These are phyloP conservation scores for Parthenolecanium corni DNA, from an alignment of 2,888 invertebrate genomes.

Conservation along the genomic window DNA sequence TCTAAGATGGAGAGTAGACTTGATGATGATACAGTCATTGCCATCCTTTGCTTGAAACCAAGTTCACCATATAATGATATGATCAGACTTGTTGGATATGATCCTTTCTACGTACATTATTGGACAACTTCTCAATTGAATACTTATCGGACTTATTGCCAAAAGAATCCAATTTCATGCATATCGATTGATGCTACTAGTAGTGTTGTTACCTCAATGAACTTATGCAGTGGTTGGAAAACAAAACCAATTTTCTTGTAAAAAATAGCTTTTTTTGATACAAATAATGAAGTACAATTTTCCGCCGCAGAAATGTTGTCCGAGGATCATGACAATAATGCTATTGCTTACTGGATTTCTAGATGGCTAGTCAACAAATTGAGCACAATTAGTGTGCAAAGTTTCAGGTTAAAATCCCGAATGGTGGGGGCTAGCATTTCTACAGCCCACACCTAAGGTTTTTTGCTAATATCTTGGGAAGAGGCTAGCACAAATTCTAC, in stretches of 20 bases:
- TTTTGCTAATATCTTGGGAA: too few species aligned
- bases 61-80: constrained; percentile 8
- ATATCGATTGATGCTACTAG: constrained; percentile 30
- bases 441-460: too few species aligned
- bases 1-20: constrained; percentile 1
- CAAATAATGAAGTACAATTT: constrained; percentile 13
- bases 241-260: constrained; percentile 21
- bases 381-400: too few species aligned
- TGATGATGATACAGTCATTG: constrained; percentile 17
- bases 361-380: too few species aligned
- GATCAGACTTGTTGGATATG: constrained; percentile 21
- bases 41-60: constrained; percentile 20
- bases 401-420: too few species aligned
- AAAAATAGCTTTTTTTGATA: constrained; percentile 17
- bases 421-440: too few species aligned
- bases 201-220: constrained; percentile 4
- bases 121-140: constrained; percentile 26
- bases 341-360: constrained; percentile 27
- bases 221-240: constrained; percentile 10
- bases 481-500: too few species aligned
- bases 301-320: constrained; percentile 29
- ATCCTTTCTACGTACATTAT: constrained; percentile 29
- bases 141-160: constrained; percentile 22
- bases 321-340: constrained; percentile 27
- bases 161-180: not conserved